phyloP scores from a whole-genome alignment of 2,113 vertebrate genomes.

The Pedetes capensis region DNA sequence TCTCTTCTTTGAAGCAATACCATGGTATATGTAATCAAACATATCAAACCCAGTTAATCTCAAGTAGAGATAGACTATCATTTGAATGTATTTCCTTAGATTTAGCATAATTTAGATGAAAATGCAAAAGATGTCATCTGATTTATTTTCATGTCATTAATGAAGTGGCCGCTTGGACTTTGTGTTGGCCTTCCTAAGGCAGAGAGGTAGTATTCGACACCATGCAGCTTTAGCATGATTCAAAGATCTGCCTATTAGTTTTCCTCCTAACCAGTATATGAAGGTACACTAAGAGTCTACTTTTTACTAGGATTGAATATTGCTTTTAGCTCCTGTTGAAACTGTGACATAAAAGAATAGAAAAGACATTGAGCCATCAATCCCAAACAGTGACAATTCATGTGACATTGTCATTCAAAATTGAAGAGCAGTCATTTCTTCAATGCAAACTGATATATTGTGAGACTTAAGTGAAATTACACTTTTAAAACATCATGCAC shows the following conservation, averaged over 20 bases:
- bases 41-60: background rate
- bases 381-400: background rate
- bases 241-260: background rate
- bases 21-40: background rate
- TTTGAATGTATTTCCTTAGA: constrained; percentile 42
- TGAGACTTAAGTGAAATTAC: background rate
- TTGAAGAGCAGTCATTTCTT: background rate
- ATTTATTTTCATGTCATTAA: background rate
- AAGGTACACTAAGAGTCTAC: background rate
- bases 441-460: background rate
- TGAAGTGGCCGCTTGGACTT: background rate
- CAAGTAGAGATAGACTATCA: background rate
- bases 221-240: background rate
- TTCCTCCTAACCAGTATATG: background rate
- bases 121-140: background rate
- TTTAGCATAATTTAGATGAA: background rate
- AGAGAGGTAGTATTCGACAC: background rate
- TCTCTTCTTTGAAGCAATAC: background rate
- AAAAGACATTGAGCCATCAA: background rate
- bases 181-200: background rate
- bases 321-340: background rate
- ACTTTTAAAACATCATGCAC: background rate
- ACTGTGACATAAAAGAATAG: background rate
- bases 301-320: background rate
- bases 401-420: background rate